These are phyloP conservation scores for Ctenodactylus gundi DNA, from an alignment of 2,113 vertebrate species.

Conservation along the genomic window DNA sequence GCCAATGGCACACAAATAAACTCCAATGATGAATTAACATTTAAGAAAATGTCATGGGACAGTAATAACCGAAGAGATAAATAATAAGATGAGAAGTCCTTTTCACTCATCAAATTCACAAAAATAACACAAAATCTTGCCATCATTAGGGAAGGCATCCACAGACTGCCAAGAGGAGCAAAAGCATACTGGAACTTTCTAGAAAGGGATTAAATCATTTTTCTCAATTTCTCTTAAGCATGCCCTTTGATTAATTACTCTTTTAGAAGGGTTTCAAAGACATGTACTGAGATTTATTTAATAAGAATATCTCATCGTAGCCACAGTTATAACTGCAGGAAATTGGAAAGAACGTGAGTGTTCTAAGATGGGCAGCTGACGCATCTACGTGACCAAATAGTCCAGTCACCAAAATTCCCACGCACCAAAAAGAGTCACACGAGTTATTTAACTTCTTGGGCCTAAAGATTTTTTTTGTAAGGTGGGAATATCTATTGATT, in stretches of 20 bases:
- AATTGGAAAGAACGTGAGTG: not conserved
- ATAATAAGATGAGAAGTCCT: not conserved
- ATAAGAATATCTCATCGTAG: not conserved
- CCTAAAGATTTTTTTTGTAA: not conserved
- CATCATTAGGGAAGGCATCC: not conserved
- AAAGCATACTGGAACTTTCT: slow-evolving; percentile 5
- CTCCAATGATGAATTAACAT: not conserved
- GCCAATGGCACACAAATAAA: not conserved
- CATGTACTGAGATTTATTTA: not conserved
- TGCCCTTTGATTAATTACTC: slow-evolving; percentile 14
- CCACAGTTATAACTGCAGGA: not conserved
- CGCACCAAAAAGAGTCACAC: not conserved
- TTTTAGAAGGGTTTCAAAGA: not conserved
- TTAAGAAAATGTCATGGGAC: not conserved
- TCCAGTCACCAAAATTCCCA: not conserved
- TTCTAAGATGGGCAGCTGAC: not conserved
- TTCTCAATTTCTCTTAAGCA: not conserved
- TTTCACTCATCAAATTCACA: not conserved
- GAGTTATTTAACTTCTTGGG: not conserved
- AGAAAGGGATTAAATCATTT: not conserved
- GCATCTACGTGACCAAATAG: not conserved
- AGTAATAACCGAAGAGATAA: not conserved
- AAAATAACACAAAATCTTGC: slow-evolving; percentile 2
- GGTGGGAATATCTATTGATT: not conserved
- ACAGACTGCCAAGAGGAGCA: not conserved